Conservation (phyloP, 2,797 vertebrate genomes). For the Vipera ursinii region DNA sequence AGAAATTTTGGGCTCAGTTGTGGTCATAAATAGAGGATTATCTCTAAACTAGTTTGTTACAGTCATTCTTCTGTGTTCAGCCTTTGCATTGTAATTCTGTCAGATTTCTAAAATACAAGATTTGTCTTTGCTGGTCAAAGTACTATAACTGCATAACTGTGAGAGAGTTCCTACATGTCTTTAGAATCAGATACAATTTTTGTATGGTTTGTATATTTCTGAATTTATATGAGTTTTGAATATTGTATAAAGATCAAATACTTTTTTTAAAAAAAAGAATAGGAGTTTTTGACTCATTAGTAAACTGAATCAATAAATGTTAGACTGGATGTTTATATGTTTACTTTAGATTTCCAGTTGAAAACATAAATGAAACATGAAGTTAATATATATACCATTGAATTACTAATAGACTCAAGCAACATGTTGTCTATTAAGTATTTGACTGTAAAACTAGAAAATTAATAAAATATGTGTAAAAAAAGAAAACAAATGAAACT, state of each 20-base stretch:
- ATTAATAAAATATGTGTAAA: too few relatives aligned
- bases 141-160: not conserved
- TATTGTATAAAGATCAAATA: not conserved
- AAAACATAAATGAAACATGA: not conserved
- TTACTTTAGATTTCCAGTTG: not conserved
- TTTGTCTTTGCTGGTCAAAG: constrained; percentile 4
- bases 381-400: too few relatives aligned
- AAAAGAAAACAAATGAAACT: not conserved
- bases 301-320: not conserved
- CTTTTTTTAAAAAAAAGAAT: not conserved
- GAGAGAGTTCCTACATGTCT: not conserved
- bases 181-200: not conserved
- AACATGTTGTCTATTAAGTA: too few relatives aligned
- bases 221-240: not conserved
- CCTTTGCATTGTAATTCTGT: not conserved
- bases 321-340: not conserved
- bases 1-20: not conserved
- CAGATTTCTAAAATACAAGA: constrained; percentile 6
- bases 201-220: not conserved
- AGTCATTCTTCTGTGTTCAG: not conserved
- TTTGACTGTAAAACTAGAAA: too few relatives aligned
- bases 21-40: not conserved
- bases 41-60: not conserved
- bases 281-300: not conserved
- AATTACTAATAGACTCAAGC: too few relatives aligned